Evolutionary conservation across 1,140 invertebrate species (phyloP), one percentile per base, ranked within the genome.

Genomic region (Asbolus verrucosus): DNA sequence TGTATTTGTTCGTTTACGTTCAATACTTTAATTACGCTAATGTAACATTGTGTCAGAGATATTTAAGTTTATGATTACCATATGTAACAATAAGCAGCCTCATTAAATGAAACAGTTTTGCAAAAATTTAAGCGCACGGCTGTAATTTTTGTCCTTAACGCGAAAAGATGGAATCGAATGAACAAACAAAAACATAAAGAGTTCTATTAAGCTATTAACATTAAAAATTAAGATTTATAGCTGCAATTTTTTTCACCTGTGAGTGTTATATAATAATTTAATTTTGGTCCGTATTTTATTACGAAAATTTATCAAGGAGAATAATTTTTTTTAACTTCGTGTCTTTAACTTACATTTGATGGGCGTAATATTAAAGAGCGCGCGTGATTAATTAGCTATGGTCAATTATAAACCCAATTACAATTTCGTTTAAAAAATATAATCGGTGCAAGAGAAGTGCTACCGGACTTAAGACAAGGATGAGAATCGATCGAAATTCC

Each of bases 401-500:
- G 39, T 14, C 15, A 43, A 43, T 43, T 16, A 36, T 36, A 36
- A n/a, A 36, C 5, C 5, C 33, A 36, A 36, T 36, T 36, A 36
- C 33, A n/a, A 36, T 36, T 43, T 14, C 14, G 16, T 16, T 50
- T 50, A 19, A 50, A 50, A 30, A 54, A 54, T 13, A 30, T 30
- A 54, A 36, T 36, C 33, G 33, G 33, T 6, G 33, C 33, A n/a
- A 27, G 46, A 54, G 46, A 54, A 27, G 46, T 54, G 46, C 46
- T 54, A 54, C 46, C 46, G 46, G 46, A 54, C 8, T 54, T 54
- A 19, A 50, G 43, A 50, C 43, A 50, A 50, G 19, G 43, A 50
- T 50, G 46, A 19, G 11, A 54, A 13, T 54, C 62, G 67, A 73
- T 73, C 67, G 63, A 66, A 73, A 73, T 73, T 69, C 62, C 67